Conservation (phyloP, 2,113 vertebrate species). For the Amblyornis subalaris region DNA sequence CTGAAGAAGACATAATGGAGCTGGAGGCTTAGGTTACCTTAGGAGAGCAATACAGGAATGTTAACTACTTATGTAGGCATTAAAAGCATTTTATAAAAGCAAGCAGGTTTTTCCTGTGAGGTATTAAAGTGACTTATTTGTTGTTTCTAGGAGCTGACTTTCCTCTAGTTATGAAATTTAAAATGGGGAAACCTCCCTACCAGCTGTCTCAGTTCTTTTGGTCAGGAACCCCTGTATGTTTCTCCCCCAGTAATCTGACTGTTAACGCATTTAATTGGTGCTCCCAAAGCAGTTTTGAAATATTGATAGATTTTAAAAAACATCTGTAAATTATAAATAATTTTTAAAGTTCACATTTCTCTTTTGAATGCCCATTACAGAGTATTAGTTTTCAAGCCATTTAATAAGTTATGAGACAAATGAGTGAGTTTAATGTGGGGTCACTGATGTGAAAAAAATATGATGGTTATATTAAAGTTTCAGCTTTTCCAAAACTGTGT, state of each 20-base stretch:
- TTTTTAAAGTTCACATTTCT: slow-evolving; percentile 74
- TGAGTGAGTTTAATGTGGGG: slow-evolving; percentile 57
- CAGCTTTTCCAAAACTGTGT: slow-evolving; percentile 38
- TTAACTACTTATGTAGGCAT: slow-evolving; percentile 9
- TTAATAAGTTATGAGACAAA: slow-evolving; percentile 73
- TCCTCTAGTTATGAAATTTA: slow-evolving; percentile 3
- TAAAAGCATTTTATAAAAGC: slow-evolving; percentile 43
- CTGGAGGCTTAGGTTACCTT: slow-evolving; percentile 20
- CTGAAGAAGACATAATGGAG: slow-evolving; percentile 41
- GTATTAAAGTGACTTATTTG: slow-evolving; percentile 35
- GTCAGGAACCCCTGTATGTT: slow-evolving; percentile 16
- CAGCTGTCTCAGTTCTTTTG: slow-evolving; percentile 41
- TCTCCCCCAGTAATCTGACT: slow-evolving; percentile 38
- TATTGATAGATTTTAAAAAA: slow-evolving; percentile 72
- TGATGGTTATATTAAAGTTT: slow-evolving; percentile 44
- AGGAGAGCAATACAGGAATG: slow-evolving; percentile 32
- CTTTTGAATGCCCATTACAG: slow-evolving; percentile 70
- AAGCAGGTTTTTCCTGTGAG: slow-evolving; percentile 14
- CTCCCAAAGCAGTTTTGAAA: slow-evolving; percentile 66
- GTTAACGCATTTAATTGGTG: slow-evolving; percentile 69
- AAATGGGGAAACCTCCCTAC: background rate
- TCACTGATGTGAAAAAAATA: slow-evolving; percentile 51
- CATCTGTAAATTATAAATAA: slow-evolving; percentile 76
- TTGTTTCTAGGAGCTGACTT: slow-evolving; percentile 25
- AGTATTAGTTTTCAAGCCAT: slow-evolving; percentile 73